Evolutionary conservation across 92 coral and sea anemone species (phyloP).

Genomic region (Epizoanthus illoricatus): DNA sequence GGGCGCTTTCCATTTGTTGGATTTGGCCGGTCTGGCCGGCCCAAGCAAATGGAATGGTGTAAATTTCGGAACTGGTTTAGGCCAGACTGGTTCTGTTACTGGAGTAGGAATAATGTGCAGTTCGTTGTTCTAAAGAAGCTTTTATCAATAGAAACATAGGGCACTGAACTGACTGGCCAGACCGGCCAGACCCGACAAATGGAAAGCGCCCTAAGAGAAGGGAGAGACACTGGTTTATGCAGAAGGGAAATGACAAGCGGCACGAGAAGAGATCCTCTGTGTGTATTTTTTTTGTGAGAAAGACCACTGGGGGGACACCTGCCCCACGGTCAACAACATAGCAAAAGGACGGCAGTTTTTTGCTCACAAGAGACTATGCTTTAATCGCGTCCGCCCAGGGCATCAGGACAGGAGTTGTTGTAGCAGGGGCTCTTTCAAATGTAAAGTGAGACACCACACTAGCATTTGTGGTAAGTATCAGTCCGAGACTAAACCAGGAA

Average conservation of each 20-base stretch:
- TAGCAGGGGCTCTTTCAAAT: constrained; percentile 50
- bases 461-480: constrained; percentile 47
- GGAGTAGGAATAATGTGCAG: no score
- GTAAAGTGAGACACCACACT: constrained; percentile 57
- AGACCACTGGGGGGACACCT: constrained; percentile 45
- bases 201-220: constrained; percentile 25
- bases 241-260: constrained; percentile 25
- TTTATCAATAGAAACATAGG: no score
- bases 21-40: no score
- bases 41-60: no score
- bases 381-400: constrained; percentile 55
- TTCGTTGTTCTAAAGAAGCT: no score
- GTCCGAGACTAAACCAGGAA: no score
- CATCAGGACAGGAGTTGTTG: constrained; percentile 45
- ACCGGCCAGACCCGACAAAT: no score
- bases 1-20: no score
- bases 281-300: constrained; percentile 25
- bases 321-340: constrained; percentile 16
- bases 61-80: no score
- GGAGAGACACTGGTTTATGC: constrained; percentile 30
- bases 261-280: not conserved
- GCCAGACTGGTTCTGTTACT: no score
- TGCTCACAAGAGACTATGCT: constrained; percentile 47
- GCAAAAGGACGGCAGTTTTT: constrained; percentile 42
- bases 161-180: no score